phyloP scores from a whole-genome alignment of 2,888 invertebrate genomes.

The Atethmia centrago region DNA sequence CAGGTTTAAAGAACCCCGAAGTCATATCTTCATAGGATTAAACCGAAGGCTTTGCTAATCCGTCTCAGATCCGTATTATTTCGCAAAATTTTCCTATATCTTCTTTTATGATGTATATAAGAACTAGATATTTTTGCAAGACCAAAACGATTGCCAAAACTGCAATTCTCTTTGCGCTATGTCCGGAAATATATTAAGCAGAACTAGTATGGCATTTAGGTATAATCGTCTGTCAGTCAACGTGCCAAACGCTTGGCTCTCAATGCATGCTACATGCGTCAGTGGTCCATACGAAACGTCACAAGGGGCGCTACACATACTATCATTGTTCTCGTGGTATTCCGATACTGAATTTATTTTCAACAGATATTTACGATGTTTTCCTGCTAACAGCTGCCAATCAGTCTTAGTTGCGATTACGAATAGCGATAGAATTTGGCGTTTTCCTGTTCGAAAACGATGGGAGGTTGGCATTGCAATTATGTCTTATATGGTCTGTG shows the following conservation, averaged over 20 bases:
- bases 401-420: conserved; percentile 30
- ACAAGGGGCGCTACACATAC: conserved; percentile 48
- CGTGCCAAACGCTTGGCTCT: conserved; percentile 57
- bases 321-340: conserved; percentile 48
- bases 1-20: not conserved
- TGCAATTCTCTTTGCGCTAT: conserved; percentile 15
- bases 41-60: not conserved
- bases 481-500: not conserved
- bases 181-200: conserved; percentile 44
- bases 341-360: conserved; percentile 37
- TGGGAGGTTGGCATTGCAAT: not conserved
- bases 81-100: not conserved
- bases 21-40: not conserved
- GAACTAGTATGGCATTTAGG: conserved; percentile 41
- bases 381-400: conserved; percentile 24
- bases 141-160: conserved; percentile 38
- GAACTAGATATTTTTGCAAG: conserved; percentile 22
- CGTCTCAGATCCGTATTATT: not conserved
- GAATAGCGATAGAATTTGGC: not conserved
- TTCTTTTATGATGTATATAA: conserved; percentile 18
- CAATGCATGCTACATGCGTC: conserved; percentile 58
- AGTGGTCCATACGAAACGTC: conserved; percentile 52
- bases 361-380: conserved; percentile 26
- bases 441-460: conserved; percentile 14
- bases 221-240: conserved; percentile 55